Percentiles rank a stretch among this genome's conserved stretches.
These are phyloP conservation scores for Pseudobourletiella spinata DNA, from an alignment of 1,140 invertebrate genomes.

Conservation along the genomic window DNA sequence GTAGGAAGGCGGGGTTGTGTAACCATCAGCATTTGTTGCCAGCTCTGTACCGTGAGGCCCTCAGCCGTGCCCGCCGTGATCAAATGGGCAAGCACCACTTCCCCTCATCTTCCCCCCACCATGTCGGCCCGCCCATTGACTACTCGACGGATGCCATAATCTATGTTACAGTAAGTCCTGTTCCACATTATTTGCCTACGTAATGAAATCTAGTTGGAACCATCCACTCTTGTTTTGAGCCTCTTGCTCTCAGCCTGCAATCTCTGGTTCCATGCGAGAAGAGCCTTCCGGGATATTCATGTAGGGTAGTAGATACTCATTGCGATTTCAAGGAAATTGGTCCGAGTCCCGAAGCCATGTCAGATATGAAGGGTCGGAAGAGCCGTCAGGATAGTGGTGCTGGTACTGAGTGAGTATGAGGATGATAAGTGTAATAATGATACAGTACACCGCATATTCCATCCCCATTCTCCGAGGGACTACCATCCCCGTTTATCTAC, in stretches of 20 bases:
- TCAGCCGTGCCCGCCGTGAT: constrained; percentile 21
- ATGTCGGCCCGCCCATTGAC: constrained; percentile 31
- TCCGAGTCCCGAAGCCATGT: too few relatives aligned
- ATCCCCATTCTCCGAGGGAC: too few relatives aligned
- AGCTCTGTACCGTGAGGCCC: constrained; percentile 16
- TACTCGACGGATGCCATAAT: constrained; percentile 39
- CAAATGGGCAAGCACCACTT: constrained; percentile 30
- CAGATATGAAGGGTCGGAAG: too few relatives aligned
- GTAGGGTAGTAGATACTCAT: too few relatives aligned
- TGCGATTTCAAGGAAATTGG: too few relatives aligned
- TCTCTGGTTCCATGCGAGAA: too few relatives aligned
- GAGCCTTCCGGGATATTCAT: too few relatives aligned
- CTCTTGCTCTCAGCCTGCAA: too few relatives aligned
- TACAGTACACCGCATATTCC: too few relatives aligned
- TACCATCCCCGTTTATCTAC: background rate
- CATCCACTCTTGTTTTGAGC: background rate
- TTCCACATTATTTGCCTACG: background rate
- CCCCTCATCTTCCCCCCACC: constrained; percentile 12
- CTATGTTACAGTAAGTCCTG: constrained; percentile 38
- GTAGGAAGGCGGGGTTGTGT: constrained; percentile 10
- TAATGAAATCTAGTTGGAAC: background rate
- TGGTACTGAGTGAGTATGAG: too few relatives aligned
- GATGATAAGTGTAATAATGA: too few relatives aligned
- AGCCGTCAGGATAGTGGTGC: too few relatives aligned
- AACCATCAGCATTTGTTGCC: constrained; percentile 11